These are phyloP conservation scores for Venusia cambrica DNA, from an alignment of 2,888 invertebrate species.

Conservation along the genomic window DNA sequence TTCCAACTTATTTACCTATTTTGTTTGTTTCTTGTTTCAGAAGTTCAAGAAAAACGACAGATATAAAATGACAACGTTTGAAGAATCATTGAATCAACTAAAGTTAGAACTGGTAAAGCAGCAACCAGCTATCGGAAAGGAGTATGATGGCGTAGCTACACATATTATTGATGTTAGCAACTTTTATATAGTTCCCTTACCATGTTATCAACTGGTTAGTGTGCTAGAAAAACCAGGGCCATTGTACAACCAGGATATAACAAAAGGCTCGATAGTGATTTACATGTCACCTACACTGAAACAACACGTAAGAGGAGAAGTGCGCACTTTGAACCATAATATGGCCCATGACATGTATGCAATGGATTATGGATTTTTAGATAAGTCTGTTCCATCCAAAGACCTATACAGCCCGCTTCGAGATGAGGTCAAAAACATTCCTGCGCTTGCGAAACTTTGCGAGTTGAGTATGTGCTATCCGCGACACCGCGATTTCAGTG, in stretches of 20 bases:
- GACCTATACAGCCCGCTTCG: constrained; percentile 1
- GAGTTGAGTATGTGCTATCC: constrained; percentile 13
- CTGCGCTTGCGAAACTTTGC: constrained; percentile 10
- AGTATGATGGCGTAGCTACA: constrained; percentile 11
- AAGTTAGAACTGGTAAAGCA: neutral
- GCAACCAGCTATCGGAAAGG: neutral
- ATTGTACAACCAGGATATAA: neutral
- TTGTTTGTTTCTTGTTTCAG: no score
- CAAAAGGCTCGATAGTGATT: neutral
- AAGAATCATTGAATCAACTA: constrained; percentile 1
- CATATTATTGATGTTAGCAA: constrained; percentile 4
- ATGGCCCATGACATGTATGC: constrained; percentile 4
- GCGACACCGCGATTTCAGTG: neutral
- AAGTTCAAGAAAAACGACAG: no score
- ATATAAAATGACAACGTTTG: constrained; percentile 3
- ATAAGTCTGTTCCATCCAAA: neutral
- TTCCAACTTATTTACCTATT: no score
- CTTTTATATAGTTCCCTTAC: constrained; percentile 13
- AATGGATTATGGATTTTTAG: constrained; percentile 12
- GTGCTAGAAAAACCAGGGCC: constrained; percentile 10
- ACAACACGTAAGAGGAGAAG: constrained; percentile 5
- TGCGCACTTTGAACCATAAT: neutral
- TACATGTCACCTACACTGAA: constrained; percentile 2
- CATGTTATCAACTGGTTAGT: neutral
- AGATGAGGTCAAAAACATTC: neutral